Conservation (phyloP, 2,888 invertebrate genomes). For the Meloe dianella region DNA sequence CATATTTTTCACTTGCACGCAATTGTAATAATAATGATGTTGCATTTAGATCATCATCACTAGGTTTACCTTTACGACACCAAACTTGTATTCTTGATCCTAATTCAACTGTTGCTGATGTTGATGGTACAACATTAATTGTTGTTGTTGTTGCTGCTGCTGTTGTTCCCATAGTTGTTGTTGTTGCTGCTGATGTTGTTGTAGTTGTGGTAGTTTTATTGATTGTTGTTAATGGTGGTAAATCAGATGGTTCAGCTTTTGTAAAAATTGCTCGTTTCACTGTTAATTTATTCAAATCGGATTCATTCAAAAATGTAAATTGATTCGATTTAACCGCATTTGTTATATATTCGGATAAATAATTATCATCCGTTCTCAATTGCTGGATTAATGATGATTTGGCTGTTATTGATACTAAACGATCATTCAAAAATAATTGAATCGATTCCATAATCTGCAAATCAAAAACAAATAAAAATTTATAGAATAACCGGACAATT, state of each 20-base stretch:
- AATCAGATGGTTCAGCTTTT: background rate
- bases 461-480: background rate
- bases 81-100: conserved; percentile 3
- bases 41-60: conserved; percentile 13
- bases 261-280: conserved; percentile 13
- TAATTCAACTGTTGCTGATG: background rate
- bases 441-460: conserved; percentile 12
- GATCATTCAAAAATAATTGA: conserved; percentile 13
- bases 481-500: background rate
- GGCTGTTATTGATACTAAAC: conserved; percentile 6
- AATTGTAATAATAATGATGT: conserved; percentile 13
- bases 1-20: conserved; percentile 14
- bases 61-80: conserved; percentile 18
- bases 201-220: background rate
- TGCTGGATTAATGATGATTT: conserved; percentile 10
- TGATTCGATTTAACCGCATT: conserved; percentile 21
- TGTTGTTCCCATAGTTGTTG: background rate
- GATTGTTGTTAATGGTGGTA: background rate
- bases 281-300: conserved; percentile 14
- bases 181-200: background rate
- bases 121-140: background rate
- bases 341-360: conserved; percentile 20
- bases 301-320: conserved; percentile 18
- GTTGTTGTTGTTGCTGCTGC: background rate
- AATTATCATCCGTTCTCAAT: conserved; percentile 4